Evolutionary conservation across 1,140 invertebrate genomes (phyloP), one percentile per base, ranked within the genome.

Genomic region (Heterodera carotae): DNA sequence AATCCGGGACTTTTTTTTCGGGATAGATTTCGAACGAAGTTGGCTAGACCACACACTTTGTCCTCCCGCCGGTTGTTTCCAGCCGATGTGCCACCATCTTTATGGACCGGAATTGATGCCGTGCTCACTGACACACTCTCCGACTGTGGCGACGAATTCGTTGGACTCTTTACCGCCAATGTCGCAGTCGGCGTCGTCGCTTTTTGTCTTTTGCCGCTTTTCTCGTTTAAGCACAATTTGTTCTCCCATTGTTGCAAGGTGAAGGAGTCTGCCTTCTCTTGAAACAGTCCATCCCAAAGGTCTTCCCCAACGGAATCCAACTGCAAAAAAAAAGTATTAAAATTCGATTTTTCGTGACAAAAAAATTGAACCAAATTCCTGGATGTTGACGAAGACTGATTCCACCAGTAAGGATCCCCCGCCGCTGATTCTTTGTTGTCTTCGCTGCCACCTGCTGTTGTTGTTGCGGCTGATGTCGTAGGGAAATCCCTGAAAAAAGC

Each of bases 281-380:
- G 48, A 56, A 56, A 56, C 5, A 56, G 48, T 56, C 48, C 48
- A 56, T 56, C 48, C 48, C 48, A 56, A 56, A 56, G 48, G 48
- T 18, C 48, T 5, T 56, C 48, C 12, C 22, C 48, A 56, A 22
- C 22, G 48, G 48, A 56, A 22, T 56, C 48, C 48, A 56, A 18
- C 48, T 56, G 48, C 12, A 56, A 56, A 56, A 22, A 56, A 56
- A 56, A 0, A 25, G 22, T 5, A 56, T 56, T 18, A 56, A 22
- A 56, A 18, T 15, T 2, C 4, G 18, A 22, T n/a, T n/a, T n/a
- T n/a, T n/a, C n/a, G n/a, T n/a, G 18, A 53, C 12, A 22, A n/a
- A 43, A 56, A 22, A 22, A 5, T 56, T 18, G 48, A 56, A 56
- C 48, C 48, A 56, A 56, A 56, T 56, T 56, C 48, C 18, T 56